Base-by-base conservation (phyloP, 1,140 invertebrate species). In the Drosophila rhopaloa region DNA sequence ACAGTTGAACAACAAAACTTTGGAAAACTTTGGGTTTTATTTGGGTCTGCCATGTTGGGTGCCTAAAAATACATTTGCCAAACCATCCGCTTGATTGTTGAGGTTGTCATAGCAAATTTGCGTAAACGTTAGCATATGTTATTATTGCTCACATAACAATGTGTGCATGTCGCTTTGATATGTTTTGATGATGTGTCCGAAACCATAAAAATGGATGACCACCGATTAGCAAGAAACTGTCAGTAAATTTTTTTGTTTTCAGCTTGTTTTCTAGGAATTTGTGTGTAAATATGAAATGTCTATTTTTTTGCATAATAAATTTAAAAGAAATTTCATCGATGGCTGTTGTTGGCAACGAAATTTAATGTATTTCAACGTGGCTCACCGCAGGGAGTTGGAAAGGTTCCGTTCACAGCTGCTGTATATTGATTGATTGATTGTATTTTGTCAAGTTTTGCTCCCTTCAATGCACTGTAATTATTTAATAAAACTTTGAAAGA, bases 371-470 rank as follows among this genome's bases (percentile, higher is more conserved):
- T 70, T 70, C 32, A 16, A 24, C 19, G 40, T 14, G 47, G 27
- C 16, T 40, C 40, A 27, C 65, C 68, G n/a, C 44, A 11, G 65
- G 68, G 66, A 70, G 44, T 57, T 71, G 24, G 13, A 43, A 53
- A 66, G 16, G 37, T 58, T 19, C 24, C 27, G 16, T 11, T 41
- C 44, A 9, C 67, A 71, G 65, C 67, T 70, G 67, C 38, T 35
- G n/a, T 48, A 37, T 56, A 50, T 58, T 71, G 67, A 70, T 71
- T 71, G 67, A 71, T 71, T 71, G 65, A 58, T 71, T 27, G 50
- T n/a, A 35, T 58, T 58, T 38, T 44, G 16, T 24, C 29, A 66
- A 47, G n/a, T 46, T 53, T 10, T 29, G 0, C 11, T n/a, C 19
- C n/a, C 27, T 16, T n/a, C n/a, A 10, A 40, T 19, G 46, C 32